phyloP scores from a whole-genome alignment of 2,113 vertebrate genomes.

The Nycticryphes semicollaris region DNA sequence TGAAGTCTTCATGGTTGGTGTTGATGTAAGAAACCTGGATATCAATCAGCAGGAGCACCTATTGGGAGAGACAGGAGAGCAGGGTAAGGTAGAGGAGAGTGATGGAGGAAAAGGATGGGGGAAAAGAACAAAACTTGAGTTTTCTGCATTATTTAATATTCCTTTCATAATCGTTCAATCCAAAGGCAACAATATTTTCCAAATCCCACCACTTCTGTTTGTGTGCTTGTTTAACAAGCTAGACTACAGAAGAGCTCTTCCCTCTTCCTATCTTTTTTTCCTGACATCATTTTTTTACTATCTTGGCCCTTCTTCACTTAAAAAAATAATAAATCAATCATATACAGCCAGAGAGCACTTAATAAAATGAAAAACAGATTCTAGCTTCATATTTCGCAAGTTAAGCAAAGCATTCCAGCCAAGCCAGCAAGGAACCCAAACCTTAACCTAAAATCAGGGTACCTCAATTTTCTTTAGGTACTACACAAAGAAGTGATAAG shows the following conservation, averaged over 20 bases:
- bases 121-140: background rate
- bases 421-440: background rate
- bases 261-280: background rate
- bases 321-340: background rate
- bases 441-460: background rate
- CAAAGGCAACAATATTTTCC: background rate
- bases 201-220: background rate
- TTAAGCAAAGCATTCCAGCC: background rate
- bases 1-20: slow-evolving; percentile 95
- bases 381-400: background rate
- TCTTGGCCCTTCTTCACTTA: background rate
- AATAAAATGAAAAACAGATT: background rate
- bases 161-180: background rate
- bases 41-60: slow-evolving; percentile 90
- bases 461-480: background rate
- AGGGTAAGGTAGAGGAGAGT: background rate
- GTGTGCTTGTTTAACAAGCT: background rate
- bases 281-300: background rate
- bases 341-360: background rate
- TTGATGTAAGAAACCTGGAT: slow-evolving; percentile 95
- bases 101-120: background rate
- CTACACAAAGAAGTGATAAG: background rate
- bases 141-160: background rate
- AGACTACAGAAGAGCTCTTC: background rate
- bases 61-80: background rate